Evolutionary conservation across 23 tunicate genomes (phyloP), one percentile per base, ranked within the genome.

Genomic region (Halocynthia aurantium): DNA sequence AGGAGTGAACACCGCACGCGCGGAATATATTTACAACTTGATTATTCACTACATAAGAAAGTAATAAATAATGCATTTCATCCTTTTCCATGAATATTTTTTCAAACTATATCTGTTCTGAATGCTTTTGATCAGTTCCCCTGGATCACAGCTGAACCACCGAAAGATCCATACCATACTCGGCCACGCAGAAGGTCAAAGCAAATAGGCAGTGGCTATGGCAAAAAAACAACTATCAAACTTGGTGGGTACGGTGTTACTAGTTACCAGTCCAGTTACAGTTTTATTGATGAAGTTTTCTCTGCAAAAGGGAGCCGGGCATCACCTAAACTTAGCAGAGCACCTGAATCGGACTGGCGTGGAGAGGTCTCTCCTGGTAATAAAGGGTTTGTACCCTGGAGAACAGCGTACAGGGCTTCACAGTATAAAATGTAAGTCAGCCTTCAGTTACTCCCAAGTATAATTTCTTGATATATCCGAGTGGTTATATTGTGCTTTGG

Each of bases 71-170:
- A 31, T 31, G 4, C 44, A 31, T 31, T 31, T 31, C 44, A 31
- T 31, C 44, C 44, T 31, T 31, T 4, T 1, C 44, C 4, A 31
- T 31, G 4, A 31, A 31, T 31, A 31, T 31, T 0, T 31, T 31
- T 31, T 4, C 4, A 0, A 31, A 31, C 44, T 31, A 31, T 0
- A 31, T 31, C 44, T 31, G 44, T 31, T 0, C 4, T 31, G 44
- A 67, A 54, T 51, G 86, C 78, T 76, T 87, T 81, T 58, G 66
- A 49, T 55, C 84, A 82, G 53, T 92, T 75, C 60, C 98, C 98
- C n/a, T 92, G 98, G 98, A 73, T 92, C n/a, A 85, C 86, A 62
- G 80, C 77, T 76, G 88, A 82, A 70, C 76, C 80, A 21, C 98
- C 98, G 20, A 92, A 92, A 73, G 98, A 92, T 70, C 98, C 88